A percentile compares a stretch with the other conserved stretches of the same genome.
Evolutionary conservation across 2,888 invertebrate genomes (phyloP).

Genomic region (Leucozona laternaria): DNA sequence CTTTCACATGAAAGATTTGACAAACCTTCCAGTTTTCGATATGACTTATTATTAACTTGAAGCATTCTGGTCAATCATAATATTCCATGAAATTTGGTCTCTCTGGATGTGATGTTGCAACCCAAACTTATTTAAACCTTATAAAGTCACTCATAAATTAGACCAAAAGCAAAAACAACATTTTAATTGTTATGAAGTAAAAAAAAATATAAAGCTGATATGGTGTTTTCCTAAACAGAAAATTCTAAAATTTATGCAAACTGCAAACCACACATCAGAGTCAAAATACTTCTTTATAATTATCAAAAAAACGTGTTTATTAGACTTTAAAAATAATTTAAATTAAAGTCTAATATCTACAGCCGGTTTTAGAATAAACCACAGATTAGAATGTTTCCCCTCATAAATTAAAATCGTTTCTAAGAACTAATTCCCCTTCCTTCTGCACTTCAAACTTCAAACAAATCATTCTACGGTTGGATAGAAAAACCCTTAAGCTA

Average conservation of each 20-base stretch:
- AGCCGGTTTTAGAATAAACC: slow-evolving; percentile 1
- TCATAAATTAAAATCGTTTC: neutral
- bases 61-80: too few relatives aligned
- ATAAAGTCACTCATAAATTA: neutral
- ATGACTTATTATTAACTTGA: too few relatives aligned
- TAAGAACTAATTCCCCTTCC: neutral
- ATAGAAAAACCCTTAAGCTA: neutral
- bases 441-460: too few relatives aligned
- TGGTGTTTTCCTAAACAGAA: neutral
- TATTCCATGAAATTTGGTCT: too few relatives aligned
- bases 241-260: slow-evolving; percentile 16
- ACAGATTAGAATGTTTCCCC: slow-evolving; percentile 7
- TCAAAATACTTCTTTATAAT: slow-evolving; percentile 4
- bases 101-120: too few relatives aligned
- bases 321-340: neutral
- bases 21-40: too few relatives aligned
- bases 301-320: slow-evolving; percentile 6
- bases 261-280: neutral
- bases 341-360: neutral
- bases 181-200: slow-evolving; percentile 10
- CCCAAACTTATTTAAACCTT: too few relatives aligned
- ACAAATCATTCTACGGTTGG: too few relatives aligned
- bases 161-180: neutral
- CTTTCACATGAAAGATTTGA: too few relatives aligned
- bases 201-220: neutral